Percentiles rank a stretch among this genome's conserved stretches.
These are phyloP conservation scores for Cryptotermes secundus DNA, from an alignment of 1,140 invertebrate species.

Conservation along the genomic window DNA sequence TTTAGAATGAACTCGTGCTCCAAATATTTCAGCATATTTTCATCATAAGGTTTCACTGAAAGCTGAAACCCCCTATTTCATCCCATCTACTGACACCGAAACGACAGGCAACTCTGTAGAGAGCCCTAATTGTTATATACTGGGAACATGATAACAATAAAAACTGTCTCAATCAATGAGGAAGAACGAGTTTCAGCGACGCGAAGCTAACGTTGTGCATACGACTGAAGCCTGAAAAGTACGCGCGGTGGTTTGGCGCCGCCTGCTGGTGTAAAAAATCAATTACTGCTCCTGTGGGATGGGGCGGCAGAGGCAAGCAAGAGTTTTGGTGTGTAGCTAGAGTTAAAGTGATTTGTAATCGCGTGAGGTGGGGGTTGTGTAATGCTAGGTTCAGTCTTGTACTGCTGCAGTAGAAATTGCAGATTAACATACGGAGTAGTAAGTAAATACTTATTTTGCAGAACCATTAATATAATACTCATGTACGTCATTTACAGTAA, in stretches of 20 bases:
- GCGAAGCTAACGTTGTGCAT: not conserved
- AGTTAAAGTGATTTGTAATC: slow-evolving; percentile 20
- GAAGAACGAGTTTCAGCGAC: not conserved
- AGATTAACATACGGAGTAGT: not conserved
- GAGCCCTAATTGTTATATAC: not conserved
- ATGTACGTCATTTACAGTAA: too few species aligned
- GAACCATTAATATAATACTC: too few species aligned
- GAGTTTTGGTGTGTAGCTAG: not conserved
- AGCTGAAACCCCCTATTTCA: too few species aligned
- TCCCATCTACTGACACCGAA: too few species aligned
- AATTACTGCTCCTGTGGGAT: not conserved
- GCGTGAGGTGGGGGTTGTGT: not conserved
- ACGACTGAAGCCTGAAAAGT: not conserved
- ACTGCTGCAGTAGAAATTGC: not conserved
- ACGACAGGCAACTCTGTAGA: not conserved
- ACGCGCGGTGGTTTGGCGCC: not conserved
- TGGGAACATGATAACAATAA: not conserved
- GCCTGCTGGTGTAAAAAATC: not conserved
- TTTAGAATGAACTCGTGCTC: too few species aligned
- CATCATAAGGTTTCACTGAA: too few species aligned
- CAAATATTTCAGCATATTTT: too few species aligned
- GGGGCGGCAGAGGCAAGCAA: not conserved
- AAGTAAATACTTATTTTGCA: too few species aligned
- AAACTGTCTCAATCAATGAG: not conserved
- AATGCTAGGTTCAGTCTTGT: not conserved